Evolutionary conservation across 2,797 vertebrate genomes (phyloP), one percentile per base, ranked within the genome.

Genomic region (Dipus sagitta): DNA sequence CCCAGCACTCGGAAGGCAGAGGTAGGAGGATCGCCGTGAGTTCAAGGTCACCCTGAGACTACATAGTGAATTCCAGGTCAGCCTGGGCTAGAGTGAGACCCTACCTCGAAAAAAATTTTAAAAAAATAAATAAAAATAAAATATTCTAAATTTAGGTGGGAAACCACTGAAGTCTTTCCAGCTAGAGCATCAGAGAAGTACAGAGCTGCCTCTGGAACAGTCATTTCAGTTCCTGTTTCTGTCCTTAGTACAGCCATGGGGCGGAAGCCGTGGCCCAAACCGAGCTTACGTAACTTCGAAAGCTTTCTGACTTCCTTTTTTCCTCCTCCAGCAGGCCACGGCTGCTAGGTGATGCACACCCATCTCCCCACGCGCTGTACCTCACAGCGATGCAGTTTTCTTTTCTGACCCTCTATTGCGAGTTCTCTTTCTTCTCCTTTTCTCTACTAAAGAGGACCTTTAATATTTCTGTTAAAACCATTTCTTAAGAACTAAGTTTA

Each of bases 351-450:
- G 92, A 76, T 60, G 78, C 5, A 67, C 75, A 93, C 32, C 77
- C 88, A 20, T 34, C 93, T 96, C 88, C 95, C 86, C 65, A 92
- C 96, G 92, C 71, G 92, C 47, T 95, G 95, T 86, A 94, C 91
- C 96, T 94, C 79, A 80, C 80, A 93, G 34, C 93, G 97, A 97
- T 96, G 93, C 38, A 71, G 34, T 74, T 83, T 81, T 86, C 67
- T 83, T 47, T 47, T 0, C 47, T 47, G 42, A 9, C 38, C 13
- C 62, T 68, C 67, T 58, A 34, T 34, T 80, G 92, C 86, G 21
- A 77, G 60, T 42, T 85, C 23, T 26, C 15, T 28, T 65, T 34
- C 42, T 6, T 92, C 47, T 77, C 64, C 28, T 92, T 87, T 78
- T 60, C 47, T 30, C 14, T 47, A 62, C 23, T 54, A 88, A 82